Evolutionary conservation across 2,113 vertebrate species (phyloP), one percentile per base, ranked within the genome.

Genomic region (Paedocypris sp.): DNA sequence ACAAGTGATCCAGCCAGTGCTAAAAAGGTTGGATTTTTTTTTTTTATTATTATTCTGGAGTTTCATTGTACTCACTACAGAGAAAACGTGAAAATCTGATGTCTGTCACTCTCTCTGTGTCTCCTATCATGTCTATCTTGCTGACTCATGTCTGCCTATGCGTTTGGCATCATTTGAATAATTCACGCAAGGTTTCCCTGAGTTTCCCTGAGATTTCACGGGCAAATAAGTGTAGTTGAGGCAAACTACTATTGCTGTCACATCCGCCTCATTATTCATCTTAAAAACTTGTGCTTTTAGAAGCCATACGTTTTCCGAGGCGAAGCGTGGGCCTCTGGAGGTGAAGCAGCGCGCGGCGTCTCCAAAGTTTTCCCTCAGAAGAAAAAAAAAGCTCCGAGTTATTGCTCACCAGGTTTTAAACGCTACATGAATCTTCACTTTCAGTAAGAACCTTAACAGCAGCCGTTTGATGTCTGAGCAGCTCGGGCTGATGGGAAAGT

Each of bases 381-480:
- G n/a, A 35, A 28, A 42, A 71, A 45, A 32, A 23, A 46, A 60
- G 31, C 60, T 13, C 51, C 25, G 51, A 67, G 49, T 64, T 50
- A 66, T 53, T 70, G 59, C 26, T 50, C 38, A 56, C 51, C 7
- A 1, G 49, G 39, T 64, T 63, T 62, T 12, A 32, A 26, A 50
- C 43, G 62, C 42, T 42, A 56, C 19, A 69, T 66, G 60, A 70
- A 58, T 69, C 58, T 67, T 68, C 63, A 59, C 67, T 70, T 68
- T 59, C 68, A 51, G 61, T 38, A 67, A 51, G 29, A 36, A 38
- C 69, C 69, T 41, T 46, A 60, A 57, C 61, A 66, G 69, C 58
- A n/a, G 20, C 46, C 60, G 60, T 78, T 79, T 75, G 72, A 79
- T 72, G 74, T 76, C 56, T 65, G 56, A 38, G 48, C 68, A 38